phyloP scores from a whole-genome alignment of 2,888 invertebrate genomes.

The Lamellibrachia columna region DNA sequence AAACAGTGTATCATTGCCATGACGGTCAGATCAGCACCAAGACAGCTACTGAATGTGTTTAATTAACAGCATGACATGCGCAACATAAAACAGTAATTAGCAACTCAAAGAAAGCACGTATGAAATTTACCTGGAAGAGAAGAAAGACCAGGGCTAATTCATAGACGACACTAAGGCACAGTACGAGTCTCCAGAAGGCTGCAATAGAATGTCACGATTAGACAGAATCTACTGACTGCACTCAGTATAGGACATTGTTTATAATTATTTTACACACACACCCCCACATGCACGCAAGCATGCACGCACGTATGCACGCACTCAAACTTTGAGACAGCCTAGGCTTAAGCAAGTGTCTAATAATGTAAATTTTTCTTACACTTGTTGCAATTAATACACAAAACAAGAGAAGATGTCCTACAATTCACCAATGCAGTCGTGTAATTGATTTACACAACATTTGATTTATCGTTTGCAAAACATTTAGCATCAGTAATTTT shows the following conservation, averaged over 20 bases:
- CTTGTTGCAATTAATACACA: not conserved
- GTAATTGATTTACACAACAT: not conserved
- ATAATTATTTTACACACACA: not conserved
- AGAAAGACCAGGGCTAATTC: constrained; percentile 70
- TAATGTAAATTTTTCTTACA: not conserved
- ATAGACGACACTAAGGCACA: constrained; percentile 70
- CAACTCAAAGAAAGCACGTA: constrained; percentile 18
- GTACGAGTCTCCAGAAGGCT: constrained; percentile 70
- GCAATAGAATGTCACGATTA: constrained; percentile 43
- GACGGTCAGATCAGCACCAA: no score
- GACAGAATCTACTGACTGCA: not conserved
- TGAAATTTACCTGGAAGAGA: constrained; percentile 67
- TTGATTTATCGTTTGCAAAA: not conserved
- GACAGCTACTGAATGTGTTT: not conserved
- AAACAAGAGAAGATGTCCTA: not conserved
- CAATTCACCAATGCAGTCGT: not conserved
- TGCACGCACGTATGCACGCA: not conserved
- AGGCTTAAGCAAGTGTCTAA: not conserved
- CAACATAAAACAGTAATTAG: not conserved
- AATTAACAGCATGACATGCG: not conserved
- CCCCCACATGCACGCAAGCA: not conserved
- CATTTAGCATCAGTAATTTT: not conserved
- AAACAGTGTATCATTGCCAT: no score
- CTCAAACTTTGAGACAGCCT: not conserved
- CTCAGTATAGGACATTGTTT: not conserved